Conservation (phyloP, 2,888 invertebrate species). For the Rhaphigaster nebulosa region DNA sequence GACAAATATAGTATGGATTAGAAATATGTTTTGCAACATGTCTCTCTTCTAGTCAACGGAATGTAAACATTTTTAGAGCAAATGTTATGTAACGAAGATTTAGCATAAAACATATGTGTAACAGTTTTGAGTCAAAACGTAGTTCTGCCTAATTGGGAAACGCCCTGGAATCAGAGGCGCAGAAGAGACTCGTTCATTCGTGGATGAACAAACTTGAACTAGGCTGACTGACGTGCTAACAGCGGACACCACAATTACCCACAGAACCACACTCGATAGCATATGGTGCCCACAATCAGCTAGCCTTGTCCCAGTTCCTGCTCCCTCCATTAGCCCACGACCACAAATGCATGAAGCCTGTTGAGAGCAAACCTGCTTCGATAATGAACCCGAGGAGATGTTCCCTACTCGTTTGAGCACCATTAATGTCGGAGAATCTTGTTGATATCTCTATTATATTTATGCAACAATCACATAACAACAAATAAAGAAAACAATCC, state of each 20-base stretch:
- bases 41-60: no score
- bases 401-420: not conserved
- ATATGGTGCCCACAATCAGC: not conserved
- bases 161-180: not conserved
- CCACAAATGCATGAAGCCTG: conserved; percentile 34
- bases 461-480: not conserved
- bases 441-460: not conserved
- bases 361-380: not conserved
- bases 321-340: not conserved
- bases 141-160: not conserved
- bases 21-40: no score
- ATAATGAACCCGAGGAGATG: not conserved
- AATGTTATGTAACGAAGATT: not conserved
- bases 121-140: not conserved
- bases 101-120: not conserved
- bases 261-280: not conserved
- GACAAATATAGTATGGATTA: no score
- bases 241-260: not conserved
- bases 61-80: not conserved
- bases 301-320: not conserved
- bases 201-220: not conserved
- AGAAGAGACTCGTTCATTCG: not conserved
- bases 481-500: not conserved
- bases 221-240: not conserved
- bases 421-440: not conserved